phyloP scores from a whole-genome alignment of 1,140 invertebrate genomes.

The Zaprionus gabonicus region DNA sequence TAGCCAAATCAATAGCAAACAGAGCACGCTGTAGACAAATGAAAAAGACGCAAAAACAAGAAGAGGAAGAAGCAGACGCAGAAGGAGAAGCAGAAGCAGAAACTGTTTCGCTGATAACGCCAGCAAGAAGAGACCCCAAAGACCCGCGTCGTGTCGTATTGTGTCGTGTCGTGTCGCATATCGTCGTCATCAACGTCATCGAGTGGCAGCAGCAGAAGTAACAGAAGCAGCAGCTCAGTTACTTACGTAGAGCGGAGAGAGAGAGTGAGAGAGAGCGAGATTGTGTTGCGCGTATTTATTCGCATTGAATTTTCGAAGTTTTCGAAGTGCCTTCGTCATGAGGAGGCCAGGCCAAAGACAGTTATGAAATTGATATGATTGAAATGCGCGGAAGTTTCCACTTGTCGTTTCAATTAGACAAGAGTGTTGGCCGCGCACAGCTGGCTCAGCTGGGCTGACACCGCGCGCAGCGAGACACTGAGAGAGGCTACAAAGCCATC shows the following conservation, averaged over 20 bases:
- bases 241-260: background rate
- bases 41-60: constrained; percentile 13
- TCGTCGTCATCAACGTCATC: background rate
- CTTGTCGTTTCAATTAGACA: constrained; percentile 68
- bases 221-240: background rate
- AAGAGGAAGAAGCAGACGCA: background rate
- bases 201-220: background rate
- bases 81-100: background rate
- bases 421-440: constrained; percentile 23
- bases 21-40: constrained; percentile 39
- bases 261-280: background rate
- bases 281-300: background rate
- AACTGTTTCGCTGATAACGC: background rate
- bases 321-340: constrained; percentile 22
- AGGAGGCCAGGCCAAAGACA: constrained; percentile 28
- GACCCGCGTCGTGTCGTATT: background rate
- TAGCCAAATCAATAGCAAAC: constrained; percentile 56
- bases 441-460: background rate
- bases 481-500: constrained; percentile 28
- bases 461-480: too few relatives aligned
- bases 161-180: background rate
- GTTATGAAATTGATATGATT: constrained; percentile 78
- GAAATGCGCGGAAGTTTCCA: constrained; percentile 78
- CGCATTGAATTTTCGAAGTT: background rate
- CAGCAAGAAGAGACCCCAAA: constrained; percentile 1